Conservation (phyloP, 2,888 invertebrate species). For the Eilema depressum region DNA sequence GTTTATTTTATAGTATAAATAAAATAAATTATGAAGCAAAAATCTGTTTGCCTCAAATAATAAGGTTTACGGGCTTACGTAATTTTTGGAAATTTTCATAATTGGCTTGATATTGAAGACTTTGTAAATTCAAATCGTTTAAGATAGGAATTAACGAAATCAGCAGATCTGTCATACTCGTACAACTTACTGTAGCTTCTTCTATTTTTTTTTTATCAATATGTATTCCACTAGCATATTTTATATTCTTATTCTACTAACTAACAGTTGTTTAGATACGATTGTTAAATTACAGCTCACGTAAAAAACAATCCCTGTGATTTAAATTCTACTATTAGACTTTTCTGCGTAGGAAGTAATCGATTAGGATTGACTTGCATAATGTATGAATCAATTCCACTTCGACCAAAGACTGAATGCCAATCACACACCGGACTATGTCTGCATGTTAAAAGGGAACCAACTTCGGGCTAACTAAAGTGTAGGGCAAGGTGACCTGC, state of each 20-base stretch:
- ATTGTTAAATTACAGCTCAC: background rate
- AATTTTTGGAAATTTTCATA: too few relatives aligned
- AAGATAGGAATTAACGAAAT: too few relatives aligned
- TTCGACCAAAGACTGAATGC: constrained; percentile 2
- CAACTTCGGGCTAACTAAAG: background rate
- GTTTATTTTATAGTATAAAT: background rate
- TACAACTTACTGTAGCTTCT: too few relatives aligned
- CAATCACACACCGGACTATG: background rate
- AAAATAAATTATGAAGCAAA: background rate
- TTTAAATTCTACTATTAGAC: background rate
- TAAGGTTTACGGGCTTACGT: too few relatives aligned
- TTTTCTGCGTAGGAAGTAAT: constrained; percentile 3
- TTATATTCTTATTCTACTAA: background rate
- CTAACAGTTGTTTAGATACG: background rate
- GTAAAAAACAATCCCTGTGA: background rate
- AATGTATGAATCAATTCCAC: constrained; percentile 5
- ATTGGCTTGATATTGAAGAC: too few relatives aligned
- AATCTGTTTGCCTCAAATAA: too few relatives aligned
- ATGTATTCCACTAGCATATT: background rate
- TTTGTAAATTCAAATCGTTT: too few relatives aligned
- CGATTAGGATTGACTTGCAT: constrained; percentile 9
- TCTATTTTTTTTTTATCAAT: too few relatives aligned
- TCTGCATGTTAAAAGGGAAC: constrained; percentile 11
- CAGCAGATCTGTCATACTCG: too few relatives aligned
- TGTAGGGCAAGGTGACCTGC: constrained; percentile 5